Evolutionary conservation across 1,140 invertebrate species (phyloP), one percentile per base, ranked within the genome.

Genomic region (Eriosoma lanigerum): DNA sequence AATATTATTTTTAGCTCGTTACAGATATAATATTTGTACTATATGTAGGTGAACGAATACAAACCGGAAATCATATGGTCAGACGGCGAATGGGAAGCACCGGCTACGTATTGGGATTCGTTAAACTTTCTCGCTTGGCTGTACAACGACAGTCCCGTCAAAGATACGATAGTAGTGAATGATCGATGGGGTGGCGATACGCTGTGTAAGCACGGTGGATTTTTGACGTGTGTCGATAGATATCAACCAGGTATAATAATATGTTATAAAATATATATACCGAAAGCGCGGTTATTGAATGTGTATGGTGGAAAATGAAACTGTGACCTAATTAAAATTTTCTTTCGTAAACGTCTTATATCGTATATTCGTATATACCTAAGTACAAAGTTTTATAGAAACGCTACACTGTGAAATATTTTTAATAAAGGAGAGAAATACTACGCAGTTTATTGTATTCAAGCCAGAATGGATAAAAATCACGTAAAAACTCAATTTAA

Each of bases 71-170:
- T 98, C 0, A 86, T 98, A 26, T 98, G 97, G 97, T 94, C 95
- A 0, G 96, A 98, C 86, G 96, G 96, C 0, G 93, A 95, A 82
- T 94, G 93, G 93, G 93, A 95, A 84, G 91, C 92, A 1, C 83
- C 89, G 0, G 91, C 93, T 83, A 87, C 88, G 1, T 98, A 98
- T 84, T 99, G 92, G 92, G 89, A 89, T 52, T 91, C 93, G 0
- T 91, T 89, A 82, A 90, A 92, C 82, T 91, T 95, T 83, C 87
- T 98, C 3, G 92, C 96, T 12, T 98, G 96, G 95, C 87, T 98
- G 0, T 99, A 97, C 84, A 98, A 98, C 85, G 91, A 96, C 10
- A 98, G 95, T 86, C 96, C 96, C 1, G 94, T 98, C 0, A 93
- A 92, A 84, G 91, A 97, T 73, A 93, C 90, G 9, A 89, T 98